These are phyloP conservation scores for Caiman crocodilus DNA, from an alignment of 2,797 vertebrate genomes.

Conservation along the genomic window DNA sequence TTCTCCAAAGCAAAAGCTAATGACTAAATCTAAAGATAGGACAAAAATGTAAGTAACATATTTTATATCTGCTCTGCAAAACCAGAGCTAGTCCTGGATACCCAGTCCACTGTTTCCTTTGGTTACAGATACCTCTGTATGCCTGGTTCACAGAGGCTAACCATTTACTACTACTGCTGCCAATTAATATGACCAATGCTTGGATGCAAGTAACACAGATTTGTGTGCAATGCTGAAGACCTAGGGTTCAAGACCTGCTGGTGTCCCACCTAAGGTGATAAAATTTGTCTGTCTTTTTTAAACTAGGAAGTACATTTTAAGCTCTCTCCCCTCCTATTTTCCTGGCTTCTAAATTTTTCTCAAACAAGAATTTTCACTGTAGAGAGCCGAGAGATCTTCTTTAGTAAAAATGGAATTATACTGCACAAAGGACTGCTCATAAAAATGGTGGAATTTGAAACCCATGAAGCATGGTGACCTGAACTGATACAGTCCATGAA, in stretches of 20 bases:
- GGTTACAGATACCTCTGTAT: neutral
- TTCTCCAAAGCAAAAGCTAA: neutral
- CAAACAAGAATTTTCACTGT: conserved; percentile 6
- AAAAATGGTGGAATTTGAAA: neutral
- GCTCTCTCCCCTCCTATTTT: neutral
- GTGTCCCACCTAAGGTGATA: neutral
- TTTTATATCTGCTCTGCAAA: neutral
- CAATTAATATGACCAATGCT: neutral
- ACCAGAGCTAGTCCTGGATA: neutral
- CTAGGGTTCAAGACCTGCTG: neutral
- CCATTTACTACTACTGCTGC: neutral
- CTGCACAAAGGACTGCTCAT: neutral
- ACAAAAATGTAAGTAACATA: neutral
- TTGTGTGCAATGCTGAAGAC: neutral
- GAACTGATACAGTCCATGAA: neutral
- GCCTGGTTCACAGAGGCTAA: neutral
- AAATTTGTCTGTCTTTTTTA: neutral
- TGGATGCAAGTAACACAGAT: neutral
- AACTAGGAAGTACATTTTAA: conserved; percentile 15
- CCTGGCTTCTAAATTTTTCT: neutral
- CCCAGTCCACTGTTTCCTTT: neutral
- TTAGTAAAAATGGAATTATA: neutral
- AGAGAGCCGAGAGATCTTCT: neutral
- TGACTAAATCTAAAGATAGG: neutral
- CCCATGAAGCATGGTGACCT: neutral